Evolutionary conservation across 2,888 invertebrate genomes (phyloP).

Genomic region (Tenthredo scrophulariae): DNA sequence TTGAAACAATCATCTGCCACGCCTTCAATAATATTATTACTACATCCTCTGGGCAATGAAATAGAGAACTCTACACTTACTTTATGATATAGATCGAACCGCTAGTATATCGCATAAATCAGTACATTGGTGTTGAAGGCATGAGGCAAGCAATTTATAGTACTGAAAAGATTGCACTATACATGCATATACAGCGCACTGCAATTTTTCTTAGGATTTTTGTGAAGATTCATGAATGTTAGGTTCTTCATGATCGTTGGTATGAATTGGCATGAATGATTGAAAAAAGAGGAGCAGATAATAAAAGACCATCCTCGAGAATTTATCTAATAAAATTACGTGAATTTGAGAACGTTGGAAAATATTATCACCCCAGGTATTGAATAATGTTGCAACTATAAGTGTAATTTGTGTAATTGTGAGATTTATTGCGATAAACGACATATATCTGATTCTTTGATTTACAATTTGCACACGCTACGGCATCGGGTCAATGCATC

Average conservation of each 20-base stretch:
- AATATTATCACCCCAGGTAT: background rate
- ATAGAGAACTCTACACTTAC: background rate
- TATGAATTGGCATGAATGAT: no score
- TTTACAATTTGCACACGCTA: background rate
- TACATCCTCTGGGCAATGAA: background rate
- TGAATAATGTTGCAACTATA: background rate
- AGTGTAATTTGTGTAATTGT: no score
- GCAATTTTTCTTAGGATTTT: no score
- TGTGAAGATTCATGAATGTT: no score
- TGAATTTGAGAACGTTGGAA: no score
- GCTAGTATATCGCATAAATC: background rate
- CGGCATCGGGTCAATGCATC: background rate
- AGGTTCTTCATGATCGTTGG: no score
- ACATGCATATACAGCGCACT: no score
- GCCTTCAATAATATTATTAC: background rate
- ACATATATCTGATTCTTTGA: background rate
- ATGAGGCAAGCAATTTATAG: no score
- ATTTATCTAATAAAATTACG: background rate
- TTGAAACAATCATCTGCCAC: background rate
- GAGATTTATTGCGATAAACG: background rate
- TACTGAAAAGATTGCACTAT: no score
- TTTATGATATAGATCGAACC: background rate
- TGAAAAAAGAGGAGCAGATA: no score
- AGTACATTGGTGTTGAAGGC: background rate
- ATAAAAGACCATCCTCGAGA: background rate